phyloP scores from a whole-genome alignment of 1,140 invertebrate genomes.

The Himalopsyche phryganea region DNA sequence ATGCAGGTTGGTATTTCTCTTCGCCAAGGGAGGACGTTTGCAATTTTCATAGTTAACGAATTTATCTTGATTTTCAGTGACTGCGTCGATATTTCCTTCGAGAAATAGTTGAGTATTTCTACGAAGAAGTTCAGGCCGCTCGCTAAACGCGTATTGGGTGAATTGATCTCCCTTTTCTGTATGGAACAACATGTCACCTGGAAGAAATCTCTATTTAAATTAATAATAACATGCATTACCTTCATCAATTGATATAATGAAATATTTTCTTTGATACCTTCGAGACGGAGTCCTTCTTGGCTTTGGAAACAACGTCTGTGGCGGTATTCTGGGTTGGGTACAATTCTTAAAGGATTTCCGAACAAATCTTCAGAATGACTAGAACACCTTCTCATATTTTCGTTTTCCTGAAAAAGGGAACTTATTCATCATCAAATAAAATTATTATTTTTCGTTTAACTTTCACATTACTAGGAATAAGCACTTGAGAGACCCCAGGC shows the following conservation, averaged over 20 bases:
- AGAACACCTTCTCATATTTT: conserved; percentile 20
- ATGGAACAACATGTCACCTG: conserved; percentile 34
- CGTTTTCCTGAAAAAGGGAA: conserved; percentile 20
- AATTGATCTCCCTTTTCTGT: conserved; percentile 42
- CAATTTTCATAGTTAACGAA: conserved; percentile 46
- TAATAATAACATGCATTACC: conserved; percentile 20
- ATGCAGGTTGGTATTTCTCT: conserved; percentile 31
- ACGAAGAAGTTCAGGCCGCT: conserved; percentile 44
- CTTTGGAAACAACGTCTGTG: conserved; percentile 2
- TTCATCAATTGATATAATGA: conserved; percentile 8
- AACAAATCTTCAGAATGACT: conserved; percentile 29
- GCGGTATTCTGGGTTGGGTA: not conserved
- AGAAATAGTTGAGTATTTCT: conserved; percentile 49
- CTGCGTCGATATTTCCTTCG: conserved; percentile 50
- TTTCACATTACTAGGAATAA: too few species aligned
- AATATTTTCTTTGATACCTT: conserved; percentile 21
- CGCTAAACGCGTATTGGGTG: conserved; percentile 48
- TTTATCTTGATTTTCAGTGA: conserved; percentile 54
- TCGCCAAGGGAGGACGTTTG: conserved; percentile 36
- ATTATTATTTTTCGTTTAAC: conserved; percentile 2
- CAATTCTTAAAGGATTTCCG: conserved; percentile 6
- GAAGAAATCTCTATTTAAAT: conserved; percentile 22
- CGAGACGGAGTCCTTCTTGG: conserved; percentile 12
- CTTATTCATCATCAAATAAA: too few species aligned
- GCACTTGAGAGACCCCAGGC: too few species aligned